Percentiles rank a stretch among this genome's conserved stretches.
These are phyloP conservation scores for Chlorospingus flavigularis DNA, from an alignment of 2,797 vertebrate species.

Conservation along the genomic window DNA sequence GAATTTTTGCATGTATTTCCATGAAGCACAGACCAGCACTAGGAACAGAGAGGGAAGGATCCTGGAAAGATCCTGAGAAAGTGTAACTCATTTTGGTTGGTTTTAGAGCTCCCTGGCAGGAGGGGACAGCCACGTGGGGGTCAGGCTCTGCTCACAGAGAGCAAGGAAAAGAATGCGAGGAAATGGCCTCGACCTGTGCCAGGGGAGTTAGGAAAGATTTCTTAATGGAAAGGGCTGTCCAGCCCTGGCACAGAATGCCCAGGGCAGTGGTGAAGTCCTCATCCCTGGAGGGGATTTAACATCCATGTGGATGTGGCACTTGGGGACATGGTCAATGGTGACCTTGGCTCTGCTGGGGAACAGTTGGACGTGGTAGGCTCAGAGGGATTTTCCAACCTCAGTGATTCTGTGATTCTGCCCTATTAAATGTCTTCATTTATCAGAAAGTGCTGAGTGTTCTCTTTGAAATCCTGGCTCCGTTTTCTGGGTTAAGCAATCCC, in stretches of 20 bases:
- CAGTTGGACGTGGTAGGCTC: not conserved
- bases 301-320: not conserved
- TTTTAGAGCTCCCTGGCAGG: not conserved
- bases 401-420: not conserved
- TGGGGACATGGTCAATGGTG: not conserved
- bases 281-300: not conserved
- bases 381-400: not conserved
- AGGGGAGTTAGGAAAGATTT: not conserved
- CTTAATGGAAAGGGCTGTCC: not conserved
- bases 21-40: not conserved
- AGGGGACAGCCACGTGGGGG: not conserved
- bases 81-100: not conserved
- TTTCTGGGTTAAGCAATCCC: not conserved
- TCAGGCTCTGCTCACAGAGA: not conserved
- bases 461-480: not conserved
- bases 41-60: not conserved
- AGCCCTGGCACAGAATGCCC: not conserved
- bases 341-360: not conserved
- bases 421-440: not conserved
- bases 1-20: not conserved
- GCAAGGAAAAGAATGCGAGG: not conserved
- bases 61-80: not conserved
- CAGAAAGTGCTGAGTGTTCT: not conserved
- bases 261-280: not conserved
- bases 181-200: not conserved